Evolutionary conservation across 2,888 invertebrate species (phyloP), one percentile per base, ranked within the genome.

Genomic region (Paralinhomoeus sp.): DNA sequence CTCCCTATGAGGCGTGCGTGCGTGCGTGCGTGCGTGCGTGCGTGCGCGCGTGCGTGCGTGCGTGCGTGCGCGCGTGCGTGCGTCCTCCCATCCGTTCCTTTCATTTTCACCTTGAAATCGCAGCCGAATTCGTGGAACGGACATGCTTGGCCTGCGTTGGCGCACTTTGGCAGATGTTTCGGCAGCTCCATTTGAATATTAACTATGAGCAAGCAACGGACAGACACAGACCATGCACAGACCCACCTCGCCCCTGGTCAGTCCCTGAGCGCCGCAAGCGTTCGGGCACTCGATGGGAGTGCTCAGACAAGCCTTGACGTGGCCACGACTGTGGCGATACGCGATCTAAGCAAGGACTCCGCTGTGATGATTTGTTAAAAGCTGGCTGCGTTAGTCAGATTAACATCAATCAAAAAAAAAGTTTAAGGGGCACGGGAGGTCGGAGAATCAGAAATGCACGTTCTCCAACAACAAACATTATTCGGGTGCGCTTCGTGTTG

Each of bases 201-300:
- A 5, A 35, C 3, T 12, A 17, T 18, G 3, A 5, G 9, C 5
- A 35, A 35, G 17, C 17, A 12, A 5, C n/a, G 35, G 5, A 35
- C 20, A n/a, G n/a, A n/a, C n/a, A n/a, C n/a, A n/a, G n/a, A n/a
- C n/a, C n/a, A n/a, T n/a, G n/a, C 74, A 68, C 55, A 84, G 83
- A 50, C 87, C 71, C 60, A 87, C 71, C 60, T 87, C 84, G 55
- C 82, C 84, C 5, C 87, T 71, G 1, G 83, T 77, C 1, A 76
- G 73, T 41, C 74, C 74, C 20, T 71, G 67, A 47, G 78, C 75
- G 54, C 82, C 83, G 51, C 70, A 70, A 31, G 82, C 74, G 64
- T 87, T 84, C 2, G 87, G 87, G 60, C 89, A 89, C 46, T 77
- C 74, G 37, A 85, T 74, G 0, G 84, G 85, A 43, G 78, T 80